Percentiles rank a stretch among this genome's conserved stretches.
These are phyloP conservation scores for Amphibalanus amphitrite DNA, from an alignment of 1,140 invertebrate genomes.

Conservation along the genomic window DNA sequence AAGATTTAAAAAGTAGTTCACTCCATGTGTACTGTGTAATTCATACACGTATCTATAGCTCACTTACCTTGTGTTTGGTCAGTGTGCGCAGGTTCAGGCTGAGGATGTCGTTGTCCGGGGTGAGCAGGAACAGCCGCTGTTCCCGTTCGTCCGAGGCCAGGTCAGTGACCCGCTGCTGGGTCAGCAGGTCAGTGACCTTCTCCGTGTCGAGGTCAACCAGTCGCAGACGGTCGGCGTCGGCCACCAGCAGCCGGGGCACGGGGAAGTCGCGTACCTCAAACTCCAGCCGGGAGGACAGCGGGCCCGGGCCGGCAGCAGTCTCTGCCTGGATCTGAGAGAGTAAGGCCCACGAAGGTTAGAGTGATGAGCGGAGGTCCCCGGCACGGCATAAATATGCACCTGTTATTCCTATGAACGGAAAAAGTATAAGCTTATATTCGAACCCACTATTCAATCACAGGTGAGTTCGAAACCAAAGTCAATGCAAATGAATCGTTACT, in stretches of 20 bases:
- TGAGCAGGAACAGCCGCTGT: constrained; percentile 15
- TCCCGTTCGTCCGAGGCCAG: constrained; percentile 22
- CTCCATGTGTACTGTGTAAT: no score
- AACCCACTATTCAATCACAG: no score
- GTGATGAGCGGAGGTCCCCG: no score
- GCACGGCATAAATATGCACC: no score
- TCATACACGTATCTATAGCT: no score
- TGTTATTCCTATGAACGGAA: no score
- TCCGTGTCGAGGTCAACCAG: constrained; percentile 16
- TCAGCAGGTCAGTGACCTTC: constrained; percentile 30
- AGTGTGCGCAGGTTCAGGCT: neutral
- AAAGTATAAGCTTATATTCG: no score
- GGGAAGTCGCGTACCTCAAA: constrained; percentile 30
- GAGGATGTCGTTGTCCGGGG: neutral
- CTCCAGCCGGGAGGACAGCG: constrained; percentile 33
- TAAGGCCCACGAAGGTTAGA: no score
- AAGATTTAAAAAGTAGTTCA: no score
- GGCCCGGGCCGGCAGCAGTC: constrained; percentile 52
- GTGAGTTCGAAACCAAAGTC: no score
- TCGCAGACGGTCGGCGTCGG: constrained; percentile 23
- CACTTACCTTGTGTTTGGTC: constrained; percentile 16
- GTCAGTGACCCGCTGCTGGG: constrained; percentile 6
- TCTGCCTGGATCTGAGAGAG: constrained; percentile 16
- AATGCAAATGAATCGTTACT: no score
- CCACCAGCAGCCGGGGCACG: constrained; percentile 35